Percentiles rank a stretch among this genome's conserved stretches.
Evolutionary conservation across 30 jellyfish, hydroid and myxozoan species (phyloP).

Genomic region (Aurelia coerulea): DNA sequence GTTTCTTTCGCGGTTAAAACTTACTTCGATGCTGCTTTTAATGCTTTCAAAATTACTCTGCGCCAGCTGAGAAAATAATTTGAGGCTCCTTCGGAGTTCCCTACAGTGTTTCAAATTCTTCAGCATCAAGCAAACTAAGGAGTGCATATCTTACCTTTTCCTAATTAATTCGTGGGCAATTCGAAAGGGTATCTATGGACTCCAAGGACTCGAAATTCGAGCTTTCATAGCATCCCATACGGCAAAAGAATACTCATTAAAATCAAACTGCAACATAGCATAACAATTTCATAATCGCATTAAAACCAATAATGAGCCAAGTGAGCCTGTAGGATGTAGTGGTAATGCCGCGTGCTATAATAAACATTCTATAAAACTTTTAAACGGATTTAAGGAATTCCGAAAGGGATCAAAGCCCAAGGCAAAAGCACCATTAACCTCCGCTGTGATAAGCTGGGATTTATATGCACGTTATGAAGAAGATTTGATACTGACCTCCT

Average conservation of each 20-base stretch:
- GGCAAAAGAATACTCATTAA: neutral
- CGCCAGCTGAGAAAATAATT: no score
- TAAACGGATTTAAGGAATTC: constrained; percentile 27
- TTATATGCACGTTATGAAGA: neutral
- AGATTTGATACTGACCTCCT: constrained; percentile 21
- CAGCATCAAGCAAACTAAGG: no score
- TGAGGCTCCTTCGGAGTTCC: no score
- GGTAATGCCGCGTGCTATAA: neutral
- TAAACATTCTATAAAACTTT: neutral
- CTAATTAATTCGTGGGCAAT: no score
- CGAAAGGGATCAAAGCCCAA: constrained; percentile 15
- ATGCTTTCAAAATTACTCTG: no score
- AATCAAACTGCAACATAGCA: neutral
- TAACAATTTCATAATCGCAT: constrained; percentile 10
- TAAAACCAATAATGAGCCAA: constrained; percentile 11
- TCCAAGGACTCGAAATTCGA: no score
- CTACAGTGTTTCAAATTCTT: no score
- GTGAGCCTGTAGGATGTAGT: constrained; percentile 30
- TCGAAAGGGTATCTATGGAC: no score
- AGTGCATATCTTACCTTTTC: no score
- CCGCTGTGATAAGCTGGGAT: constrained; percentile 1
- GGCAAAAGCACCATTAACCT: neutral
- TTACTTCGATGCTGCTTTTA: no score
- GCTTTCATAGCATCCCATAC: no score
- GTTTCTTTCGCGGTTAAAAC: no score